Conservation (phyloP, 53 echinoderm and acorn worm species). For the Astropecten irregularis region DNA sequence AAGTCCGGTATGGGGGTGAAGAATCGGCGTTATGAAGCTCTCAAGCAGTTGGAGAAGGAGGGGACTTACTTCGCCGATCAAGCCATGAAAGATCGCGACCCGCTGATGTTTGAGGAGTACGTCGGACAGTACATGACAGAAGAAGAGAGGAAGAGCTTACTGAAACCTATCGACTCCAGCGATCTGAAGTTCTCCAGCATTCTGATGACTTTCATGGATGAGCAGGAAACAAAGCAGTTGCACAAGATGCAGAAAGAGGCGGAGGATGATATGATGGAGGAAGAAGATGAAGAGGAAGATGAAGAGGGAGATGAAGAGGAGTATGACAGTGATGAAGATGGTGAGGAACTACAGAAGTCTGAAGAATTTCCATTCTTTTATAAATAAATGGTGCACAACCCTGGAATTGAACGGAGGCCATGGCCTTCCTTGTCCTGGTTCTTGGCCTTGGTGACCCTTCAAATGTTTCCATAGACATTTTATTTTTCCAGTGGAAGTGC, state of each 20-base stretch:
- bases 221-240: constrained; percentile 73
- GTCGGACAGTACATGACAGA: constrained; percentile 88
- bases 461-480: too few relatives aligned
- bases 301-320: constrained; percentile 60
- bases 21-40: constrained; percentile 88
- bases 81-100: constrained; percentile 87
- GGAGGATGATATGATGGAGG: constrained; percentile 83
- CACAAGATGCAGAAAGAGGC: constrained; percentile 64
- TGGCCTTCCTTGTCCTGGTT: too few relatives aligned
- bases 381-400: too few relatives aligned
- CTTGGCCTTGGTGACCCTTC: too few relatives aligned
- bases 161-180: constrained; percentile 57
- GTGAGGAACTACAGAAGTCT: not conserved
- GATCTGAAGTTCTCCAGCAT: constrained; percentile 86
- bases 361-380: too few relatives aligned
- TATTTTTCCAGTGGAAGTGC: too few relatives aligned
- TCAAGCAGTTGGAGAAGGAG: constrained; percentile 82
- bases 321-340: constrained; percentile 40
- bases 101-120: constrained; percentile 89
- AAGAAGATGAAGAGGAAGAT: constrained; percentile 83
- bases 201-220: constrained; percentile 81
- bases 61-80: constrained; percentile 83
- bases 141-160: constrained; percentile 65
- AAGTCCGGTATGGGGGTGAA: constrained; percentile 45
- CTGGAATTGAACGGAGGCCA: too few relatives aligned